Evolutionary conservation across 2,113 vertebrate genomes (phyloP).

Genomic region (Cinclus mexicanus): DNA sequence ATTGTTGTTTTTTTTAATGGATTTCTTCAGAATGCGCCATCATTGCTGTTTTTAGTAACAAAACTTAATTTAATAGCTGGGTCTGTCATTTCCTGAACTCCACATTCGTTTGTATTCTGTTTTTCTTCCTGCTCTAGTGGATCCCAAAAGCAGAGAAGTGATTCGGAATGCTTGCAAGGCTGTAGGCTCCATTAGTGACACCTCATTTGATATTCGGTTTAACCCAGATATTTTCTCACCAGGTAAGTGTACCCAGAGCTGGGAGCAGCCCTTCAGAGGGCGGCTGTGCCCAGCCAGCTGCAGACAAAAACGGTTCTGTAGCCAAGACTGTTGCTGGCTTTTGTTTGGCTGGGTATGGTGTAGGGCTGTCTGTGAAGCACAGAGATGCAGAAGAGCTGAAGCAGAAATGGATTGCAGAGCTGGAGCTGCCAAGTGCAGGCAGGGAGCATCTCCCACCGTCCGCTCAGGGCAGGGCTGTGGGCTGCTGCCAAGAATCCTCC

Average conservation of each 20-base stretch:
- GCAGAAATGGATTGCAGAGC: neutral
- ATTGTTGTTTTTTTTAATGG: neutral
- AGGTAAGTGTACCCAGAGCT: conserved; percentile 70
- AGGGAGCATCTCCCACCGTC: neutral
- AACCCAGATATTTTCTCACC: conserved; percentile 98
- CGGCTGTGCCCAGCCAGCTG: neutral
- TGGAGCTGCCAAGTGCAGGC: neutral
- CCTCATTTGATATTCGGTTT: conserved; percentile 95
- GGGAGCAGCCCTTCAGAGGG: neutral
- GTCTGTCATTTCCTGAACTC: neutral
- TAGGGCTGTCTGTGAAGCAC: neutral
- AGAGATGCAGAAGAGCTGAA: neutral
- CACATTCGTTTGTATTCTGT: neutral
- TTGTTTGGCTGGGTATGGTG: neutral
- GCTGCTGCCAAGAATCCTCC: neutral
- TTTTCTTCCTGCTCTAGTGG: conserved; percentile 67
- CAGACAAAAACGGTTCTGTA: neutral
- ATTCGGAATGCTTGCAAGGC: conserved; percentile 95
- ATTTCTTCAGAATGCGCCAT: neutral
- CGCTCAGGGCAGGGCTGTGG: neutral
- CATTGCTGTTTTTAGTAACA: neutral
- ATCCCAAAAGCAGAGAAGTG: conserved; percentile 92
- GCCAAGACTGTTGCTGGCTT: neutral
- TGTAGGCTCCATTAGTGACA: conserved; percentile 92
- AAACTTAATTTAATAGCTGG: neutral